A percentile compares a stretch with the other conserved stretches of the same genome.
Evolutionary conservation across 2,113 vertebrate genomes (phyloP).

Genomic region (Boleophthalmus pectinirostris): DNA sequence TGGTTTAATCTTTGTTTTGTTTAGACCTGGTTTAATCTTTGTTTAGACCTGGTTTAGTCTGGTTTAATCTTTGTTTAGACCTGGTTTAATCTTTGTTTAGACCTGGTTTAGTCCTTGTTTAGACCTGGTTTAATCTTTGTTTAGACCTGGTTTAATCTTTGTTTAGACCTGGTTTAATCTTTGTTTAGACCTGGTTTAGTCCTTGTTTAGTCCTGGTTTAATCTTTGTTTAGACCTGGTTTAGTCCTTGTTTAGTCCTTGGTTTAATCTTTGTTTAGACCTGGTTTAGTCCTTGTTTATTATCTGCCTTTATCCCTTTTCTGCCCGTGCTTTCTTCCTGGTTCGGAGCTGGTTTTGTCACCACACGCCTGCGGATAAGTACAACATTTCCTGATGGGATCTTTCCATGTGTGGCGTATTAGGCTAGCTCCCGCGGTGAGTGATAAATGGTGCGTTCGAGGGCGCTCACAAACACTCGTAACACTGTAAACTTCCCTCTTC

Average conservation of each 20-base stretch:
- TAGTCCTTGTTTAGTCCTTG: not conserved
- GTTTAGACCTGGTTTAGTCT: too few relatives aligned
- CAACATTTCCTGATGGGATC: constrained; percentile 17
- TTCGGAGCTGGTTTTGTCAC: not conserved
- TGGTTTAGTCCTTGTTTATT: not conserved
- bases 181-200: too few relatives aligned
- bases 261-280: not conserved
- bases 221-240: not conserved
- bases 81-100: not conserved
- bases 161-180: not conserved
- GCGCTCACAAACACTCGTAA: constrained; percentile 23
- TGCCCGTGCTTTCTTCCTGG: not conserved
- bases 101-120: too few relatives aligned
- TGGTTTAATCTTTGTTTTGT: too few relatives aligned
- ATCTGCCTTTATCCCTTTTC: not conserved
- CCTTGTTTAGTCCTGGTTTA: too few relatives aligned
- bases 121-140: not conserved
- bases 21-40: too few relatives aligned
- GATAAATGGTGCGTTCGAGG: constrained; percentile 62
- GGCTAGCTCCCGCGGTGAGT: constrained; percentile 32
- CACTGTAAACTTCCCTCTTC: constrained; percentile 52
- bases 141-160: not conserved
- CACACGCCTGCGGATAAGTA: constrained; percentile 24
- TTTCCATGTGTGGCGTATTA: constrained; percentile 20
- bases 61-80: too few relatives aligned